Base-by-base conservation (phyloP, 2,797 vertebrate species). In the Tamandua tetradactyla region DNA sequence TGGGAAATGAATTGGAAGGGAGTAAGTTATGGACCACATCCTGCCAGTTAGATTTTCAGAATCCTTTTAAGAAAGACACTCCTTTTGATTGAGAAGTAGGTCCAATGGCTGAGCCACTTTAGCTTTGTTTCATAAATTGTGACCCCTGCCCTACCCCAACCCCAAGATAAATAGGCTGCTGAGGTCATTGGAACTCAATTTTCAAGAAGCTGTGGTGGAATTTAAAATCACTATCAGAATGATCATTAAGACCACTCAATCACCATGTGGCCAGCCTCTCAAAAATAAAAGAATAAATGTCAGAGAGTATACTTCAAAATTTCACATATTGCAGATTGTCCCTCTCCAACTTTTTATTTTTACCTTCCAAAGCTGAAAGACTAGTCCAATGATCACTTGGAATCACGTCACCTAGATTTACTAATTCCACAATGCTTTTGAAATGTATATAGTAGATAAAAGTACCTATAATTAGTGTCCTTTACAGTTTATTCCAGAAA, bases 21-120 rank as follows among this genome's bases (percentile, higher is more conserved):
- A 20, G 4, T 3, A 15, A 20, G 7, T 23, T 0, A 3, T 78
- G n/a, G 15, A 68, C 4, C 27, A 0, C 59, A 49, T 66, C 30
- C n/a, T 86, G 69, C 76, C 35, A 62, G 8, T 78, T 5, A 1
- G 11, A 17, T 40, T 32, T 55, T 68, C 22, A 13, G 32, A 55
- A 42, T 55, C 8, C 30, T 78, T 89, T 78, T 23, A 75, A 84
- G 40, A 49, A 69, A 42, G 17, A 3, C 49, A 64, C n/a, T 10
- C 25, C 78, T 49, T 81, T 35, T 32, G 18, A 2, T 32, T 44
- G 10, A 35, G 3, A 82, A 61, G 32, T 42, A 6, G 4, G 4
- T 10, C 25, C 20, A 42, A 11, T n/a, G 61, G 30, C 75, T 69
- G 42, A 74, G 40, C 14, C 27, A n/a, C 44, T 18, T 11, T 1